Base-by-base conservation (phyloP, 2,888 invertebrate genomes). In the Arge pagana region DNA sequence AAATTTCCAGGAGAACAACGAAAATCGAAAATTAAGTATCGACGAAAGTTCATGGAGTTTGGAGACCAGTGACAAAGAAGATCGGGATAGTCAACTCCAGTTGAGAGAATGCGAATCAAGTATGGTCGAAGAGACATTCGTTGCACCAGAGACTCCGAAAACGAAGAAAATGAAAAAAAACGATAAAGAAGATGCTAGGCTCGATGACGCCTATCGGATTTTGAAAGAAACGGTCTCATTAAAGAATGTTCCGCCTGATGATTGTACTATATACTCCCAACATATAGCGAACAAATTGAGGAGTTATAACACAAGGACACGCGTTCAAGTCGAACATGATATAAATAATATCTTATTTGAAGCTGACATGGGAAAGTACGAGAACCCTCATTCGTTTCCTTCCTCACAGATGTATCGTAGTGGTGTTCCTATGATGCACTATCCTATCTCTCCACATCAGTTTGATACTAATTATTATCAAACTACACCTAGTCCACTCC, bases 331-430 rank as follows among this genome's bases (percentile, higher is more conserved):
- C 21, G 45, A 37, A 37, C 19, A 37, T 19, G 37, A 13, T 7
- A 37, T 37, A 8, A 37, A 19, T 3, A 37, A 37, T 37, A 37
- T 37, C 16, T 37, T 15, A 37, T 37, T 37, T 21, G 19, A 37
- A n/a, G 37, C 37, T 18, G 37, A 37, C 13, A 37, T 18, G 21
- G 37, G 37, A 21, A 19, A 56, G 50, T 54, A 55, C 10, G 19
- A 18, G 6, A 1, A 6, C 5, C 21, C 37, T 31, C 11, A 21
- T 37, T 7, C 37, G 11, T 18, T 13, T 37, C 37, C 21, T 5
- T n/a, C 7, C 8, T n/a, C 7, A 8, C 37, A 37, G 18, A 5
- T n/a, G n/a, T 37, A 37, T 21, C 37, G n/a, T 15, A 37, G 2
- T 21, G 37, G 15, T 37, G 6, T 15, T 19, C 7, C 4, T 18